These are phyloP conservation scores for Nymphalis io DNA, from an alignment of 1,140 invertebrate genomes.

Conservation along the genomic window DNA sequence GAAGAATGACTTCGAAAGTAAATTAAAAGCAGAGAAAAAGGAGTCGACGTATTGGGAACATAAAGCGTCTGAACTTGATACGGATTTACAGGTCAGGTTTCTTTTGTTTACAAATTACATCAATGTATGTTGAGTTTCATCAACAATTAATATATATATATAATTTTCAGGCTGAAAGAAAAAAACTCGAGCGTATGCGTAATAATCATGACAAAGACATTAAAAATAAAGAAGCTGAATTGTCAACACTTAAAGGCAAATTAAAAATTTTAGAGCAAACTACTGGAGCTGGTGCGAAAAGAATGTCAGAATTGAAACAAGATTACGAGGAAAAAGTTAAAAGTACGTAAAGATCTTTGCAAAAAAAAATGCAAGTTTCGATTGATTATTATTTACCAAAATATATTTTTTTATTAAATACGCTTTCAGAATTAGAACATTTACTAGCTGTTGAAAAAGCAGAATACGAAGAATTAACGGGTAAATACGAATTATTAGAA, in stretches of 20 bases:
- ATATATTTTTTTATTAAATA: not conserved
- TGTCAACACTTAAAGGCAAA: conserved; percentile 84
- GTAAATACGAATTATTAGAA: conserved; percentile 90
- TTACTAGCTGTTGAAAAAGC: conserved; percentile 84
- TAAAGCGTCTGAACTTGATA: conserved; percentile 83
- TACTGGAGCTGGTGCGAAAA: conserved; percentile 82
- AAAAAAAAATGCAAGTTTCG: no score
- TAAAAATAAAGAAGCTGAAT: conserved; percentile 85
- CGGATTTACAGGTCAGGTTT: conserved; percentile 81
- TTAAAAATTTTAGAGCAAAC: conserved; percentile 83
- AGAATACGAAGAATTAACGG: conserved; percentile 89
- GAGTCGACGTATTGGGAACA: conserved; percentile 82
- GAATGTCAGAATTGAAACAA: conserved; percentile 84
- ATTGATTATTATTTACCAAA: no score
- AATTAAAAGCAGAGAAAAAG: conserved; percentile 78
- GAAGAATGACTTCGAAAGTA: conserved; percentile 82
- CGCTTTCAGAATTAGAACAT: conserved; percentile 84
- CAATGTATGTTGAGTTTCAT: not conserved
- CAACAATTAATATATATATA: not conserved
- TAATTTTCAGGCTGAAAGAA: conserved; percentile 81
- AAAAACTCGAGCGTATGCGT: conserved; percentile 83
- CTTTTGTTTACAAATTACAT: not conserved
- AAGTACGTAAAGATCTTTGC: conserved; percentile 76
- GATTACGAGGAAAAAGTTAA: conserved; percentile 85
- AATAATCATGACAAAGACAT: conserved; percentile 82